Evolutionary conservation across 1,140 invertebrate species (phyloP).

Genomic region (Acyrthosiphon pisum): DNA sequence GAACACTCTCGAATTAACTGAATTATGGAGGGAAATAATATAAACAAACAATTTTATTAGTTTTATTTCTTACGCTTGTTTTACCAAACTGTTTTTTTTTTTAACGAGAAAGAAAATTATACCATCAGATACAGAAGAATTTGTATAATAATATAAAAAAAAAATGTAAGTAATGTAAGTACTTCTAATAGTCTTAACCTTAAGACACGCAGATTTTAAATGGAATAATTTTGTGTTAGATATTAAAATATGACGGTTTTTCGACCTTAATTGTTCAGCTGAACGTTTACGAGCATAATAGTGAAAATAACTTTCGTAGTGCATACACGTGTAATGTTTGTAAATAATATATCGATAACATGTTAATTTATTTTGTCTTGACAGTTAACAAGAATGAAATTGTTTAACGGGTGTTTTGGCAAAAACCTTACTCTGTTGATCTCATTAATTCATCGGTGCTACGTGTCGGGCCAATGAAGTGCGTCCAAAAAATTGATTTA

Average conservation of each 20-base stretch:
- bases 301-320: not conserved
- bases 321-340: not conserved
- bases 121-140: not conserved
- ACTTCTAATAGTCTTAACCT: not conserved
- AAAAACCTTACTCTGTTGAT: not conserved
- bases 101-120: not conserved
- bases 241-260: not conserved
- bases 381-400: not conserved
- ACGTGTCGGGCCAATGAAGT: not conserved
- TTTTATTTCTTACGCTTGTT: not conserved
- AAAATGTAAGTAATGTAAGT: not conserved
- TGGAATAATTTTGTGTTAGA: not conserved
- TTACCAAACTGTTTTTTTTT: not conserved
- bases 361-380: not conserved
- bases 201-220: not conserved
- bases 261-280: not conserved
- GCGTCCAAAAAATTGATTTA: slow-evolving; percentile 3
- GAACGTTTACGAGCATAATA: not conserved
- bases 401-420: not conserved
- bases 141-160: not conserved
- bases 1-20: not conserved
- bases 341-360: not conserved
- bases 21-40: not conserved
- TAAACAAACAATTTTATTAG: not conserved
- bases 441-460: not conserved